These are phyloP conservation scores for Panurus biarmicus DNA, from an alignment of 2,113 vertebrate species.

Conservation along the genomic window DNA sequence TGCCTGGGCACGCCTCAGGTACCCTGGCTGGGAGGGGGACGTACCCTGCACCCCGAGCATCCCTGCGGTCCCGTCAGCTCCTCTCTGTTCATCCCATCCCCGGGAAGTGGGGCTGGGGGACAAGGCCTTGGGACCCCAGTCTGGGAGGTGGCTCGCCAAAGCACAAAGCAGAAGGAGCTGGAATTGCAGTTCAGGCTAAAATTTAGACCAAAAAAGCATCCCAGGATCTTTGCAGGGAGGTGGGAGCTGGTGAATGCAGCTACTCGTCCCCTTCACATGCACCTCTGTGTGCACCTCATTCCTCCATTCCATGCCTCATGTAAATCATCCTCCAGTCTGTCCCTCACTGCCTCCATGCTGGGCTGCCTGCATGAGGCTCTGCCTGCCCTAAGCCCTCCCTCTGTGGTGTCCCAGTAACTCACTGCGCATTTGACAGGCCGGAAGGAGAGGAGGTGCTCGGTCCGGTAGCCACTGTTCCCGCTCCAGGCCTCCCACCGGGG, in stretches of 20 bases:
- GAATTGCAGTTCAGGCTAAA: neutral
- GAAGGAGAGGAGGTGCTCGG: conserved; percentile 93
- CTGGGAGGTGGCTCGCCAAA: neutral
- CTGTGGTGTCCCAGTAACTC: conserved; percentile 26
- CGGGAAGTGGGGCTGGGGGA: accelerated
- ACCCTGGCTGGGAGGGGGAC: neutral
- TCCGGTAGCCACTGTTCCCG: conserved; percentile 89
- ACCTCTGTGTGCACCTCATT: neutral
- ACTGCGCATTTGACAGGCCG: conserved; percentile 89
- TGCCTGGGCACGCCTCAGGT: neutral
- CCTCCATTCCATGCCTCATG: neutral
- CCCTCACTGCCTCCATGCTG: neutral
- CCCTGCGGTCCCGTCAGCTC: neutral
- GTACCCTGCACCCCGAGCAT: neutral
- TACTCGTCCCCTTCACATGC: accelerated
- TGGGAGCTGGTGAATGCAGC: neutral
- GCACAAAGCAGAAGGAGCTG: neutral
- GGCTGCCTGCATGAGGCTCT: neutral
- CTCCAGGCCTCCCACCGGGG: conserved; percentile 92
- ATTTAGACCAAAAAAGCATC: neutral
- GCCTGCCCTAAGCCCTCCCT: neutral
- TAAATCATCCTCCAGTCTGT: neutral
- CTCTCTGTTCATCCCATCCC: neutral
- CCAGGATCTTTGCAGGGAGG: neutral
- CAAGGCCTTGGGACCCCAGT: neutral